phyloP scores from a whole-genome alignment of 2,797 vertebrate species.

The Fistularia tabacaria region DNA sequence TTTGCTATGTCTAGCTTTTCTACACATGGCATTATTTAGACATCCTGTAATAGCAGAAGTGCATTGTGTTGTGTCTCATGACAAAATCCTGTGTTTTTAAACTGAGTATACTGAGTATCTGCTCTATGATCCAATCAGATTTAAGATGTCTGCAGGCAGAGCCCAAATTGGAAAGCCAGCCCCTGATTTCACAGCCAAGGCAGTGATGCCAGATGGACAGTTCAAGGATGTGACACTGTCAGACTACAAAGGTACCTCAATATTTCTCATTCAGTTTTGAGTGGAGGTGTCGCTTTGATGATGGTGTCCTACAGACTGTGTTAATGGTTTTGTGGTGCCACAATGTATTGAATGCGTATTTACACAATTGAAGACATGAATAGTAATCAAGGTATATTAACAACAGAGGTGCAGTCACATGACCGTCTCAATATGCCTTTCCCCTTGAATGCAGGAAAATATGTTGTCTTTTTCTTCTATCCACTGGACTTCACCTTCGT shows the following conservation, averaged over 20 bases:
- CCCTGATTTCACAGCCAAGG: constrained; percentile 89
- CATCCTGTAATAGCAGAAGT: too few species aligned
- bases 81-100: too few species aligned
- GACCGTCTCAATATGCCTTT: background rate
- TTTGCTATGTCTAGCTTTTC: too few species aligned
- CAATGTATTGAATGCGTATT: constrained; percentile 15
- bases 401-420: background rate
- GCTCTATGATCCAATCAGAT: background rate
- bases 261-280: constrained; percentile 5
- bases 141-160: constrained; percentile 90
- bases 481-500: constrained; percentile 98
- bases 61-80: too few species aligned
- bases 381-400: constrained; percentile 20
- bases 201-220: constrained; percentile 94
- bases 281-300: constrained; percentile 32
- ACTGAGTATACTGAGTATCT: too few species aligned
- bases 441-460: constrained; percentile 81
- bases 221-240: constrained; percentile 89
- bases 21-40: too few species aligned
- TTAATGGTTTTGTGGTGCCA: constrained; percentile 19
- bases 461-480: constrained; percentile 96
- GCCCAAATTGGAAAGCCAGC: constrained; percentile 90
- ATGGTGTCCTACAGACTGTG: background rate
- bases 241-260: constrained; percentile 85
- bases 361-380: constrained; percentile 30